Conservation (phyloP, 2,888 invertebrate genomes). For the Troides oblongomaculatus region DNA sequence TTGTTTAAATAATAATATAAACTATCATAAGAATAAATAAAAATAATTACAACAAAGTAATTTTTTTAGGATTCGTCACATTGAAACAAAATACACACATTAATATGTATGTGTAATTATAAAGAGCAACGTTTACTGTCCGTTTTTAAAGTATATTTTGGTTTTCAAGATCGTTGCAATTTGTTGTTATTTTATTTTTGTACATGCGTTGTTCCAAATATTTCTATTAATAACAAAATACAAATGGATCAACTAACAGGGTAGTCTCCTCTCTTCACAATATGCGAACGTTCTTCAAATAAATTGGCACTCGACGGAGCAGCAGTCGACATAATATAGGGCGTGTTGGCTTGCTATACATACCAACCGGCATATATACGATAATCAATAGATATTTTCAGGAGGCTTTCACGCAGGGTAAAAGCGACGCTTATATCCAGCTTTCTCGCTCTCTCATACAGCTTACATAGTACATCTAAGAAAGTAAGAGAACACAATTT, state of each 20-base stretch:
- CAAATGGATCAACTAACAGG: constrained; percentile 13
- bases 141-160: background rate
- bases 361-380: constrained; percentile 69
- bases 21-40: too few species aligned
- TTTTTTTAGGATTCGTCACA: too few species aligned
- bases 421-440: constrained; percentile 54
- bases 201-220: background rate
- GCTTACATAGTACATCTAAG: constrained; percentile 60
- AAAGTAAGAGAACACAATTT: constrained; percentile 41
- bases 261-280: constrained; percentile 30
- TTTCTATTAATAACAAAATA: background rate
- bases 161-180: background rate
- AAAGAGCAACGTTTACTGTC: background rate
- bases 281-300: constrained; percentile 66
- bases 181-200: background rate
- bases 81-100: too few species aligned
- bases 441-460: constrained; percentile 65
- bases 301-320: constrained; percentile 72
- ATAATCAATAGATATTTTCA: constrained; percentile 81
- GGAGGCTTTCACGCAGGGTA: constrained; percentile 75
- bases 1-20: too few species aligned
- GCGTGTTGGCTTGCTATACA: constrained; percentile 64
- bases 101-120: too few species aligned
- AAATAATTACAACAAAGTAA: too few species aligned
- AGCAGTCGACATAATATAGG: constrained; percentile 62